phyloP scores from a whole-genome alignment of 2,888 invertebrate genomes.

The Escarpia spicata region DNA sequence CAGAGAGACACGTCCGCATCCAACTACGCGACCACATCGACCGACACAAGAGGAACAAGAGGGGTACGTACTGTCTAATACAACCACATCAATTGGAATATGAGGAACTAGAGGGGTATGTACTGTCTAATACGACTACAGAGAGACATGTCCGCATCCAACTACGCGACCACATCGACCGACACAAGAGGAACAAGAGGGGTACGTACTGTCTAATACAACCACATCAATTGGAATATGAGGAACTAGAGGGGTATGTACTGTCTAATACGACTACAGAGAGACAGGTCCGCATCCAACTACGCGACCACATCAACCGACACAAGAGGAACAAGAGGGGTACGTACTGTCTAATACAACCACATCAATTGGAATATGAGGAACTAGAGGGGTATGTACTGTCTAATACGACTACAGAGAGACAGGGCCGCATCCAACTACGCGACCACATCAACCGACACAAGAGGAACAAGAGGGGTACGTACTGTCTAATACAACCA shows the following conservation, averaged over 20 bases:
- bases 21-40: constrained; percentile 99
- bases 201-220: constrained; percentile 25
- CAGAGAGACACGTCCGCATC: constrained; percentile 96
- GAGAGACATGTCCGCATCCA: constrained; percentile 98
- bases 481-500: neutral
- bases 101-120: too few species aligned
- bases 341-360: constrained; percentile 7
- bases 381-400: too few species aligned
- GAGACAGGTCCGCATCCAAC: constrained; percentile 95
- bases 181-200: constrained; percentile 66
- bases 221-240: too few species aligned
- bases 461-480: constrained; percentile 52
- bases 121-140: constrained; percentile 68
- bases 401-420: constrained; percentile 77
- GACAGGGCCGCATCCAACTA: constrained; percentile 96
- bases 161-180: constrained; percentile 76
- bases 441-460: constrained; percentile 75
- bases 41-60: constrained; percentile 68
- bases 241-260: too few species aligned
- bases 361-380: too few species aligned
- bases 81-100: too few species aligned
- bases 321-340: constrained; percentile 57
- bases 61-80: constrained; percentile 29
- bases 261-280: constrained; percentile 75
- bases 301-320: constrained; percentile 77